phyloP scores from a whole-genome alignment of 2,888 invertebrate species.

The Ceraclea dissimilis region DNA sequence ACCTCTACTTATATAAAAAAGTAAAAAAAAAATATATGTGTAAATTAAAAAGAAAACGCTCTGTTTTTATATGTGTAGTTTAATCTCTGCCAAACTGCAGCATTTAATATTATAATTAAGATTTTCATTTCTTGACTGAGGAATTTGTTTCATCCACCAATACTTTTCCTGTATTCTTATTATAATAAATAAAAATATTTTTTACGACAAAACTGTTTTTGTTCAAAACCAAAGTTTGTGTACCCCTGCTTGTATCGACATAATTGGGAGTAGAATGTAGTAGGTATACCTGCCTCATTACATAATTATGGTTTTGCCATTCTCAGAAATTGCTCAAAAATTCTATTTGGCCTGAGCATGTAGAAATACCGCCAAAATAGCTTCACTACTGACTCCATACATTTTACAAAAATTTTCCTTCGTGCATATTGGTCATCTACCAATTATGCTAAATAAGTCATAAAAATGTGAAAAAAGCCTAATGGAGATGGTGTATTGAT shows the following conservation, averaged over 20 bases:
- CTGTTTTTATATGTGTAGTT: slow-evolving; percentile 1
- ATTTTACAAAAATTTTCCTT: too few species aligned
- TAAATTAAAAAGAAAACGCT: neutral
- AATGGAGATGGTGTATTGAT: neutral
- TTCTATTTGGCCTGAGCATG: too few species aligned
- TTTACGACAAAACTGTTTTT: neutral
- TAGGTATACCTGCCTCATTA: too few species aligned
- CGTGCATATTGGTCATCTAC: too few species aligned
- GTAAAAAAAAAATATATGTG: neutral
- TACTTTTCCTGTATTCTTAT: neutral
- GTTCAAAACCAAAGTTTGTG: neutral
- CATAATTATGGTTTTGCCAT: too few species aligned
- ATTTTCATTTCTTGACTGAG: neutral
- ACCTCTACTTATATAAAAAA: slow-evolving; percentile 18
- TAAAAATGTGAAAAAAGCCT: too few species aligned
- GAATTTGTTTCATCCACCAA: slow-evolving; percentile 1
- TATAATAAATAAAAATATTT: slow-evolving; percentile 2
- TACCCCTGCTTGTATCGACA: neutral
- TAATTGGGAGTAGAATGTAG: too few species aligned
- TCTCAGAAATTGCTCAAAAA: too few species aligned
- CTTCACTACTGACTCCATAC: too few species aligned
- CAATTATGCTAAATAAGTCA: too few species aligned
- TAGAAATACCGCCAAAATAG: too few species aligned
- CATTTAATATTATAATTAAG: neutral
- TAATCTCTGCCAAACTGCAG: slow-evolving; percentile 1